Percentiles rank a stretch among this genome's conserved stretches.
These are phyloP conservation scores for Ara ararauna DNA, from an alignment of 2,797 vertebrate species.

Conservation along the genomic window DNA sequence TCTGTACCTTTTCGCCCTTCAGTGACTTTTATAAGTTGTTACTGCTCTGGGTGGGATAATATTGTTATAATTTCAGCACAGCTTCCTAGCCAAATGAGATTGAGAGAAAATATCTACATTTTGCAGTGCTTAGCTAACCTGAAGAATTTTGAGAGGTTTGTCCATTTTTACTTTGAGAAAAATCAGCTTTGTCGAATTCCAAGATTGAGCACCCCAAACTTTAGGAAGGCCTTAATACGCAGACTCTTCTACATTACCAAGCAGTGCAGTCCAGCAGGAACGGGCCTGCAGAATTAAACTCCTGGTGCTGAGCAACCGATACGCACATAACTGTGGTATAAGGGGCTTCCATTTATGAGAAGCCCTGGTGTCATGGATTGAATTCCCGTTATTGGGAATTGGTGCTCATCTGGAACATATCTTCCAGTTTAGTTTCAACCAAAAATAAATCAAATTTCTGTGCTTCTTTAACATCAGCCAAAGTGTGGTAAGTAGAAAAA, in stretches of 20 bases:
- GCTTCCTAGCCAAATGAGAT: not conserved
- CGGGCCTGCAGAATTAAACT: not conserved
- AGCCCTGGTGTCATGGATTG: not conserved
- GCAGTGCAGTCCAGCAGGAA: not conserved
- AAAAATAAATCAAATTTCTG: not conserved
- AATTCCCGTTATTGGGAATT: not conserved
- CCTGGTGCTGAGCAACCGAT: not conserved
- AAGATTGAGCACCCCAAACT: not conserved
- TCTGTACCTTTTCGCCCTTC: not conserved
- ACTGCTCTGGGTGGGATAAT: not conserved
- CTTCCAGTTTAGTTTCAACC: not conserved
- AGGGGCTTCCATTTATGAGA: not conserved
- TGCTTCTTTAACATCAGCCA: not conserved
- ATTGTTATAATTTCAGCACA: not conserved
- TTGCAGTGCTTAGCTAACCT: not conserved
- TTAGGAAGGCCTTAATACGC: not conserved
- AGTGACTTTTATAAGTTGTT: not conserved
- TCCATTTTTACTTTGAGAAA: not conserved
- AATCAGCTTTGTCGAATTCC: not conserved
- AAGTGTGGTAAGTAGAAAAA: not conserved
- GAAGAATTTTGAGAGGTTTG: not conserved
- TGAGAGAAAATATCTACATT: not conserved
- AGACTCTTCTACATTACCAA: not conserved
- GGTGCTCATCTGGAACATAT: not conserved
- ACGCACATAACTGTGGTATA: rapidly evolving